Evolutionary conservation across 2,113 vertebrate genomes (phyloP).

Genomic region (Panthera tigris): DNA sequence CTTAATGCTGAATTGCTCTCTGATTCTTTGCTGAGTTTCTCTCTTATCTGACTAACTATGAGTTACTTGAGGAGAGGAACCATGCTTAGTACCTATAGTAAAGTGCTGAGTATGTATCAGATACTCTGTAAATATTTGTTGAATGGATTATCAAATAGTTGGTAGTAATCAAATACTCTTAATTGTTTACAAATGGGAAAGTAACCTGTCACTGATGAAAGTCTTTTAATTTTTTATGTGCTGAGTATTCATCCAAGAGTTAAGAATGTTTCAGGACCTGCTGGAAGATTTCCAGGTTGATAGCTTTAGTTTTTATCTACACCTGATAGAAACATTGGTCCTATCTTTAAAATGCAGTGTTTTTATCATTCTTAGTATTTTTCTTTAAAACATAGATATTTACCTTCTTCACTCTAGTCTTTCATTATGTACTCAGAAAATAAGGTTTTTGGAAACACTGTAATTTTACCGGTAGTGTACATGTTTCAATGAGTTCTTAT

Average conservation of each 20-base stretch:
- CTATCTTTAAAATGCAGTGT: slow-evolving; percentile 34
- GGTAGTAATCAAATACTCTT: neutral
- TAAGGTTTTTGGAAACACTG: neutral
- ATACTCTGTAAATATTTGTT: neutral
- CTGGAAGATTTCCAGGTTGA: neutral
- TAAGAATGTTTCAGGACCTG: neutral
- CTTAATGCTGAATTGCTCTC: neutral
- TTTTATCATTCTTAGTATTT: neutral
- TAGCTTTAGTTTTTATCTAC: slow-evolving; percentile 12
- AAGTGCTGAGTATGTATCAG: neutral
- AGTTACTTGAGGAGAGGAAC: neutral
- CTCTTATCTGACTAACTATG: neutral
- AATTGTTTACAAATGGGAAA: neutral
- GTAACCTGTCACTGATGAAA: neutral
- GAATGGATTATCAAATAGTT: slow-evolving; percentile 15
- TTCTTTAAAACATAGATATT: neutral
- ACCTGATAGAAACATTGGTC: neutral
- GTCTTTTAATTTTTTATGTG: neutral
- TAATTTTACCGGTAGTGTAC: neutral
- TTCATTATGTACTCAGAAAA: neutral
- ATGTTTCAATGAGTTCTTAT: neutral
- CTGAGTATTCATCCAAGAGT: neutral
- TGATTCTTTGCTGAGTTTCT: neutral
- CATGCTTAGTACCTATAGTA: neutral
- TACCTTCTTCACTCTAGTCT: neutral